Percentiles rank a stretch among this genome's conserved stretches.
phyloP scores from a whole-genome alignment of 35 echinoderm and acorn worm genomes.

The Heliocidaris erythrogramma region DNA sequence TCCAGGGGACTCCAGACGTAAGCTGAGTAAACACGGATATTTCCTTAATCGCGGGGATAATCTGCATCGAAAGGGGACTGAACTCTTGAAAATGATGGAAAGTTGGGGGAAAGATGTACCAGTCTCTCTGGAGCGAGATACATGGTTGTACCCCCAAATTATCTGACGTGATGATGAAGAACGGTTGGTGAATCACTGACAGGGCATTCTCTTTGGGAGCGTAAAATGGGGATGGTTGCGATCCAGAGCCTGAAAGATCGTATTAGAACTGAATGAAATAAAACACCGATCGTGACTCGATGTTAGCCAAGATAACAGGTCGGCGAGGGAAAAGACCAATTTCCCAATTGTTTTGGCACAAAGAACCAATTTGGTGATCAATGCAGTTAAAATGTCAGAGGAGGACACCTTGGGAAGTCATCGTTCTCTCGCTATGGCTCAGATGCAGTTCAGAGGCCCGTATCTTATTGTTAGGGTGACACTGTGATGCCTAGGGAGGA shows the following conservation, averaged over 20 bases:
- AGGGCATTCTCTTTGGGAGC: neutral
- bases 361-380: conserved; percentile 11
- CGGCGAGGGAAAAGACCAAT: conserved; percentile 20
- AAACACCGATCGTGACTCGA: conserved; percentile 8
- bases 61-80: conserved; percentile 27
- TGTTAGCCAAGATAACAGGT: conserved; percentile 1
- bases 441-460: neutral
- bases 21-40: conserved; percentile 22
- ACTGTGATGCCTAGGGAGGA: neutral
- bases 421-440: neutral
- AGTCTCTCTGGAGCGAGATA: neutral
- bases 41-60: conserved; percentile 21
- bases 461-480: neutral
- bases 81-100: conserved; percentile 8
- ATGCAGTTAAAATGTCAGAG: neutral
- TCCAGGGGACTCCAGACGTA: conserved; percentile 22
- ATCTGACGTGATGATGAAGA: neutral
- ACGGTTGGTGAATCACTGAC: neutral
- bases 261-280: conserved; percentile 32
- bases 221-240: neutral
- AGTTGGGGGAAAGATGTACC: neutral
- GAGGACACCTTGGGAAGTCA: neutral
- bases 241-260: conserved; percentile 24
- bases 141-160: neutral
- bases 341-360: conserved; percentile 15